Percentiles rank a stretch among this genome's conserved stretches.
Evolutionary conservation across 2,797 vertebrate species (phyloP).

Genomic region (Pseudochromis fuscus): DNA sequence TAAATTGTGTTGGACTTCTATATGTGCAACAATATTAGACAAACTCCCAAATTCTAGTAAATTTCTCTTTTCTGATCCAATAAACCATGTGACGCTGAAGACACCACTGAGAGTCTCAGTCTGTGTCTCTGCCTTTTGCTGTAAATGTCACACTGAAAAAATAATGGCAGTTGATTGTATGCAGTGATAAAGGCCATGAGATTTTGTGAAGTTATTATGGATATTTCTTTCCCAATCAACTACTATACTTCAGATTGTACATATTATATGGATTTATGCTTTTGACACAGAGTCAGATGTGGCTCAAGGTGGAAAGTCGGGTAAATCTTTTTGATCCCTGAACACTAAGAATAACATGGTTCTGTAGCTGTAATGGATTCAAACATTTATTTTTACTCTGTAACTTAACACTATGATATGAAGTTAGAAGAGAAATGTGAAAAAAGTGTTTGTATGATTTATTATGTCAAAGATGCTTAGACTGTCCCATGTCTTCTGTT

Average conservation of each 20-base stretch:
- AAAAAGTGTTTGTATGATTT: too few species aligned
- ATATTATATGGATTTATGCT: conserved; percentile 27
- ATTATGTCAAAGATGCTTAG: too few species aligned
- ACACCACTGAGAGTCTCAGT: conserved; percentile 9
- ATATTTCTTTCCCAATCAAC: conserved; percentile 12
- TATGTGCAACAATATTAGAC: conserved; percentile 1
- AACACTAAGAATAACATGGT: neutral
- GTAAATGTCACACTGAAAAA: conserved; percentile 65
- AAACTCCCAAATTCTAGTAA: neutral
- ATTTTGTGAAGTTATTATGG: conserved; percentile 33
- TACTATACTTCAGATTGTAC: conserved; percentile 6
- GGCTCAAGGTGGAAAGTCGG: neutral
- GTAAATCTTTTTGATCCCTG: conserved; percentile 8
- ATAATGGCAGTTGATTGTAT: conserved; percentile 46
- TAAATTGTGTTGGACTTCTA: neutral
- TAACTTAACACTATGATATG: too few species aligned
- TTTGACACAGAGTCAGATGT: conserved; percentile 1
- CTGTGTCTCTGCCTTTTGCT: conserved; percentile 34
- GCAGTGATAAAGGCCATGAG: conserved; percentile 44
- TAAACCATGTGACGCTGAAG: conserved; percentile 10
- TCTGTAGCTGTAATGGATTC: neutral
- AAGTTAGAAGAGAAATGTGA: too few species aligned
- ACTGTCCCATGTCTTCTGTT: too few species aligned
- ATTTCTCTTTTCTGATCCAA: conserved; percentile 14
- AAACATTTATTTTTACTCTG: neutral